Base-by-base conservation (phyloP, 2,888 invertebrate species). In the Acanthosoma haemorrhoidale region DNA sequence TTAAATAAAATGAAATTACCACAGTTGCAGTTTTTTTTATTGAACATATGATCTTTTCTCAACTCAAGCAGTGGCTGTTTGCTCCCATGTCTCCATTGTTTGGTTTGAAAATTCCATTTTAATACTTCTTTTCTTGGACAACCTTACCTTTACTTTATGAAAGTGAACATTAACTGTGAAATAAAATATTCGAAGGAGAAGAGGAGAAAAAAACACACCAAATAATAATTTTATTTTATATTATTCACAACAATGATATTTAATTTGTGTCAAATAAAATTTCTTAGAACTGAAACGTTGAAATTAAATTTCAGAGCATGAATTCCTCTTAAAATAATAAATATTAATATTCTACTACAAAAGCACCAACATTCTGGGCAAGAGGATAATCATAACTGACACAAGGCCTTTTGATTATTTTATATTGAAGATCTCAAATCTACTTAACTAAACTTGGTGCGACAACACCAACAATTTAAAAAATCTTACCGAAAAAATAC, bases 231-330 rank as follows among this genome's bases (percentile, higher is more conserved):
- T 41, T 64, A 41, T 64, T 39, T 64, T 36, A 41, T 64, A 64
- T 64, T 64, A 41, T 64, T 39, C 64, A 64, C 64, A 64, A 64
- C 64, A 64, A 64, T 64, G n/a, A 64, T 64, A 64, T 64, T 64
- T 41, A 39, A 64, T 64, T 64, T 64, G 21, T 64, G 64, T 41
- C 64, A 64, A 41, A 41, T 61, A 61, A 41, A 64, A 39, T 39
- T 39, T 64, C 64, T 64, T 64, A 64, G 39, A 57, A 64, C 41
- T 64, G 64, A 64, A 64, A 41, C 41, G 41, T 64, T 64, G 41
- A 64, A 64, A 39, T 64, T 64, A 64, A 64, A 64, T 41, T 39
- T 64, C 15, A 64, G 29, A 31, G 39, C 64, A 41, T 41, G 36
- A 25, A 25, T 39, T 61, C 36, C 21, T 21, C 36, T 39, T 38